These are phyloP conservation scores for Pseudorhombus dupliciocellatus DNA, from an alignment of 2,113 vertebrate genomes.

Conservation along the genomic window DNA sequence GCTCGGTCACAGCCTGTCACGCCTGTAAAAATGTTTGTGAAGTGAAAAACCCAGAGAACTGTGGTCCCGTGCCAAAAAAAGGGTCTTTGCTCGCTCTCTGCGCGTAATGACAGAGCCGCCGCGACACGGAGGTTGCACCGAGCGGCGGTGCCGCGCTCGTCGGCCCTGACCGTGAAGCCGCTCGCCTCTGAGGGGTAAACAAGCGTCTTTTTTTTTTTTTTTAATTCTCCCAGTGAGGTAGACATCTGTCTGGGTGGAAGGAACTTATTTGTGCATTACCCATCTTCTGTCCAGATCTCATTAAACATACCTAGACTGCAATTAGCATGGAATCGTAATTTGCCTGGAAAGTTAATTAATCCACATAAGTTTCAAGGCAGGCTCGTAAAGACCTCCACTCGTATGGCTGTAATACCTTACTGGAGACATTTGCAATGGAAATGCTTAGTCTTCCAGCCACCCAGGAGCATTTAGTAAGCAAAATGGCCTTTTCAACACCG, in stretches of 20 bases:
- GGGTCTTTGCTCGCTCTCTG: slow-evolving; percentile 61
- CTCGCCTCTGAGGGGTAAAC: slow-evolving; percentile 30
- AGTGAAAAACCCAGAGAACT: slow-evolving; percentile 72
- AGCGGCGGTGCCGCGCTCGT: slow-evolving; percentile 42
- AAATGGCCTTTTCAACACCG: slow-evolving; percentile 68
- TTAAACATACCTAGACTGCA: slow-evolving; percentile 63
- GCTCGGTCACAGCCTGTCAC: slow-evolving; percentile 70
- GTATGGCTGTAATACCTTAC: slow-evolving; percentile 55
- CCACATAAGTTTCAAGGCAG: slow-evolving; percentile 70
- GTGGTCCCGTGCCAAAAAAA: slow-evolving; percentile 72
- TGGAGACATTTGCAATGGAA: slow-evolving; percentile 72
- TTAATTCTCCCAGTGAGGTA: neutral
- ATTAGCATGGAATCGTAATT: slow-evolving; percentile 74
- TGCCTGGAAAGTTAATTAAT: slow-evolving; percentile 76
- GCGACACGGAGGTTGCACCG: slow-evolving; percentile 35
- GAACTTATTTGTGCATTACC: slow-evolving; percentile 44
- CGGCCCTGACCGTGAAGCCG: slow-evolving; percentile 12
- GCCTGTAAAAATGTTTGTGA: slow-evolving; percentile 83
- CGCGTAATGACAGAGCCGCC: slow-evolving; percentile 70
- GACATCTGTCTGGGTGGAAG: slow-evolving; percentile 23
- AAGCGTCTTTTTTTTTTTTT: slow-evolving; percentile 26
- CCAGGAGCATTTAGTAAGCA: slow-evolving; percentile 74
- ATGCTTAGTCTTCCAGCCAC: slow-evolving; percentile 74
- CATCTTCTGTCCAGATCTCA: slow-evolving; percentile 66
- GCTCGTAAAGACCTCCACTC: slow-evolving; percentile 59